Percentiles rank a stretch among this genome's conserved stretches.
phyloP scores from a whole-genome alignment of 2,113 vertebrate species.

The Oncorhynchus kisutch region DNA sequence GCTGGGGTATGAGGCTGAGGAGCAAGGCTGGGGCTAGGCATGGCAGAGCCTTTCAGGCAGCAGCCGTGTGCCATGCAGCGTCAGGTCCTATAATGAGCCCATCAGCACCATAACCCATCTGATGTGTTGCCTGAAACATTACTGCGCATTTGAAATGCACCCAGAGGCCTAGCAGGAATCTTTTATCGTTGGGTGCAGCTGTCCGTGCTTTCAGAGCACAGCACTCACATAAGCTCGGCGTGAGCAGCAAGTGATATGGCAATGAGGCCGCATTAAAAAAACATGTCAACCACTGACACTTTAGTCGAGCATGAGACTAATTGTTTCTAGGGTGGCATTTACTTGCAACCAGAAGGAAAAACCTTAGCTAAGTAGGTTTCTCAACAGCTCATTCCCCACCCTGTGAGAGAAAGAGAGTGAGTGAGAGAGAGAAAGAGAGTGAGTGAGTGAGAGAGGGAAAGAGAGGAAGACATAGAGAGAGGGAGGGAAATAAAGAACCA shows the following conservation, averaged over 20 bases:
- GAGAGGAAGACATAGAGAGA: conserved; percentile 29
- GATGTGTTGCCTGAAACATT: conserved; percentile 70
- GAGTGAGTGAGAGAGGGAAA: too few relatives aligned
- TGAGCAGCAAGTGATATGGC: conserved; percentile 53
- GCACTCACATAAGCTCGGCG: conserved; percentile 58
- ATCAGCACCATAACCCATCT: conserved; percentile 66
- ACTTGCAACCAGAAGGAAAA: conserved; percentile 52
- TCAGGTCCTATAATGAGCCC: conserved; percentile 66
- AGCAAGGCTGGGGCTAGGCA: not conserved
- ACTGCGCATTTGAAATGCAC: conserved; percentile 68
- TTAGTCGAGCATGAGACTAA: conserved; percentile 39
- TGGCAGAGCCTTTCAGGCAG: conserved; percentile 44
- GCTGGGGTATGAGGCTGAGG: not conserved
- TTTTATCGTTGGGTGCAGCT: conserved; percentile 74
- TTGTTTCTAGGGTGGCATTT: conserved; percentile 57
- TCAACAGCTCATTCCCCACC: conserved; percentile 48
- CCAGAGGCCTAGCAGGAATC: conserved; percentile 66
- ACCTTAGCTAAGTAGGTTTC: conserved; percentile 57
- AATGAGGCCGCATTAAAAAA: conserved; percentile 26
- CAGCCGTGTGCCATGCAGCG: conserved; percentile 41
- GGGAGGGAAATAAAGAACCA: conserved; percentile 17
- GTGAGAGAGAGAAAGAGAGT: conserved; percentile 28
- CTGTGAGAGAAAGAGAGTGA: conserved; percentile 43
- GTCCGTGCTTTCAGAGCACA: conserved; percentile 69
- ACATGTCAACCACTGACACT: conserved; percentile 53